Conservation (phyloP, 2,797 vertebrate genomes). For the Periophthalmus magnuspinnatus region DNA sequence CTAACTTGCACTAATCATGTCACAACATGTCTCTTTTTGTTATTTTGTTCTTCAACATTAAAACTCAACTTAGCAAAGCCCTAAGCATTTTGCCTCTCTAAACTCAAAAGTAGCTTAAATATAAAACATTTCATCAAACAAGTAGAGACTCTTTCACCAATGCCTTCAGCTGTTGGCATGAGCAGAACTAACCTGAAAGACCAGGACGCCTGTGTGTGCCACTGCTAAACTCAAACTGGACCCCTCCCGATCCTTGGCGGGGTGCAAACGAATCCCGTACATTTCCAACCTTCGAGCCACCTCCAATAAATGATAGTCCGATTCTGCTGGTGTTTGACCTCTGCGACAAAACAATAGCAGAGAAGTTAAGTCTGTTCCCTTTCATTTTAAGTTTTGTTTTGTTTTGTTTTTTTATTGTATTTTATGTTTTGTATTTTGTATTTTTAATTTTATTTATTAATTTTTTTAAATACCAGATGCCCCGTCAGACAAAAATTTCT, state of each 20-base stretch:
- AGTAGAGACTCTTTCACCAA: not conserved
- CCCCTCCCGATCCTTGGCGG: slow-evolving; percentile 95
- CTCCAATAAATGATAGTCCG: slow-evolving; percentile 94
- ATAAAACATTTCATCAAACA: not conserved
- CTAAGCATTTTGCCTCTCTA: not conserved
- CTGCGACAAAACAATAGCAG: slow-evolving; percentile 63
- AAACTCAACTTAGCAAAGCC: not conserved
- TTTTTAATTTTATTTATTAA: too few species aligned
- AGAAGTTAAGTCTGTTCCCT: not conserved
- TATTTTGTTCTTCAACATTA: not conserved
- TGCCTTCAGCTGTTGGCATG: not conserved
- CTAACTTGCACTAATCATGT: too few species aligned
- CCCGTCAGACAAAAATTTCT: not conserved
- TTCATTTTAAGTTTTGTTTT: not conserved
- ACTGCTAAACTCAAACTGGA: slow-evolving; percentile 91
- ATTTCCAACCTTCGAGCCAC: slow-evolving; percentile 92
- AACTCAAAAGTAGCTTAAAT: not conserved
- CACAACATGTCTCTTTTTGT: not conserved
- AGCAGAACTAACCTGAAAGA: slow-evolving; percentile 86
- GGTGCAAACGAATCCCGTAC: slow-evolving; percentile 92
- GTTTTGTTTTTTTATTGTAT: too few species aligned
- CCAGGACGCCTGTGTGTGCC: slow-evolving; percentile 91
- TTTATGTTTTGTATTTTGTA: too few species aligned
- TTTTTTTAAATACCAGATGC: too few species aligned
- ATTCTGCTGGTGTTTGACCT: slow-evolving; percentile 94